Evolutionary conservation across 2,888 invertebrate genomes (phyloP).

Genomic region (Molorchus minor): DNA sequence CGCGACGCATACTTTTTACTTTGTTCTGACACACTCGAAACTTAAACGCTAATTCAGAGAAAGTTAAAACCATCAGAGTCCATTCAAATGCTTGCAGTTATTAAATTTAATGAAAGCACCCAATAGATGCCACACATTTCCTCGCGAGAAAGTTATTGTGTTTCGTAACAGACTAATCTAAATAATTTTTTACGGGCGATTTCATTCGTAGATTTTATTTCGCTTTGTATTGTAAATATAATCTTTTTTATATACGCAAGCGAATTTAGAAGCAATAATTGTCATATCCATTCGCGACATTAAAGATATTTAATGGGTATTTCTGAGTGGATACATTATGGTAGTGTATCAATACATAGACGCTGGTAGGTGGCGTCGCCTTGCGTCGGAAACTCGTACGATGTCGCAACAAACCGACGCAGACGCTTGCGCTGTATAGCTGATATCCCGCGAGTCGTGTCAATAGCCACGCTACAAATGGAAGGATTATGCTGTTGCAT

Average conservation of each 20-base stretch:
- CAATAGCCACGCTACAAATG: constrained; percentile 25
- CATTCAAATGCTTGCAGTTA: constrained; percentile 8
- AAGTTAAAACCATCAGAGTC: constrained; percentile 23
- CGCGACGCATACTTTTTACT: constrained; percentile 24
- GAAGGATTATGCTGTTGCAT: constrained; percentile 13
- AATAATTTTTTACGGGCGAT: too few relatives aligned
- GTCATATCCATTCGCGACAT: too few relatives aligned
- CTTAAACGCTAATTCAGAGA: constrained; percentile 33
- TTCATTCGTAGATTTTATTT: too few relatives aligned
- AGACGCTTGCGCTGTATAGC: constrained; percentile 31
- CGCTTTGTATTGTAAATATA: too few relatives aligned
- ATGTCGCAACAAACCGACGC: constrained; percentile 23
- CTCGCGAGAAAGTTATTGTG: constrained; percentile 39
- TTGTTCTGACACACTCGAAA: constrained; percentile 4
- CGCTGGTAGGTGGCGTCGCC: constrained; percentile 48
- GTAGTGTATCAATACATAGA: constrained; percentile 12
- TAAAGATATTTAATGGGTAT: too few relatives aligned
- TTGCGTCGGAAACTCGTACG: constrained; percentile 47
- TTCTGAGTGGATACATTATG: too few relatives aligned
- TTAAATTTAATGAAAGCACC: constrained; percentile 32
- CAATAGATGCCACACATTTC: constrained; percentile 29
- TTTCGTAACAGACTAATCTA: constrained; percentile 43
- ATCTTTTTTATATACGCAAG: too few relatives aligned
- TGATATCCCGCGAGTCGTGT: constrained; percentile 20
- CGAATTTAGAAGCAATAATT: too few relatives aligned